Base-by-base conservation (phyloP, 2,797 vertebrate species). In the Aldrovandia affinis region DNA sequence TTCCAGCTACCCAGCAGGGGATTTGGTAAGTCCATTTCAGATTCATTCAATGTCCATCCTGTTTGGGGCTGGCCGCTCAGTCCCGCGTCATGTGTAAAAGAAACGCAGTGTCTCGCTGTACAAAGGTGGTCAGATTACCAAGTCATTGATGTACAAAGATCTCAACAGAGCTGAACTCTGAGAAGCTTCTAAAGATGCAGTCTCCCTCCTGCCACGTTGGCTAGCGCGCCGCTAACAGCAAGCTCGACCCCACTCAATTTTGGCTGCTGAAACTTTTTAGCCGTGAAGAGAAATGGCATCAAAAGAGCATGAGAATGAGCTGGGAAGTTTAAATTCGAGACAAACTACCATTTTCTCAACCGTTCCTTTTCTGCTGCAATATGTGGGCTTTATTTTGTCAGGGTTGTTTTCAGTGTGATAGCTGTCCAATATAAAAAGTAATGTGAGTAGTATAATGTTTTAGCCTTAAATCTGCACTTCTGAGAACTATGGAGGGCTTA, bases 181-280 rank as follows among this genome's bases (percentile, higher is more conserved):
- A 89, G 92, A 92, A 54, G 87, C 90, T 47, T 85, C 14, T 92
- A 91, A 94, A 95, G 90, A 91, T 92, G 90, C 90, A 89, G 89
- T 89, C 88, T 92, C 89, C 89, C 81, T 83, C 78, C 86, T 90
- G 90, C 91, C 77, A 73, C 77, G 52, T 30, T 68, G 77, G 78
- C 10, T 39, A 52, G 54, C 28, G 20, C 33, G 2, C 57, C 22
- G 81, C 14, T 15, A n/a, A 63, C 20, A 42, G 10, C 73, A 36
- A 50, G 9, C 63, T 42, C 22, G n/a, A 7, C 50, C 3, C 30
- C 77, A 54, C 77, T 78, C 25, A 44, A 39, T 42, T 25, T 25
- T 1, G 9, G 70, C 36, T 39, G 12, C 22, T 75, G 39, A 20
- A 44, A 39, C 7, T 42, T 25, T n/a, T 75, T 2, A 57, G 55